Evolutionary conservation across 2,888 invertebrate species (phyloP).

Genomic region (Agrochola lota): DNA sequence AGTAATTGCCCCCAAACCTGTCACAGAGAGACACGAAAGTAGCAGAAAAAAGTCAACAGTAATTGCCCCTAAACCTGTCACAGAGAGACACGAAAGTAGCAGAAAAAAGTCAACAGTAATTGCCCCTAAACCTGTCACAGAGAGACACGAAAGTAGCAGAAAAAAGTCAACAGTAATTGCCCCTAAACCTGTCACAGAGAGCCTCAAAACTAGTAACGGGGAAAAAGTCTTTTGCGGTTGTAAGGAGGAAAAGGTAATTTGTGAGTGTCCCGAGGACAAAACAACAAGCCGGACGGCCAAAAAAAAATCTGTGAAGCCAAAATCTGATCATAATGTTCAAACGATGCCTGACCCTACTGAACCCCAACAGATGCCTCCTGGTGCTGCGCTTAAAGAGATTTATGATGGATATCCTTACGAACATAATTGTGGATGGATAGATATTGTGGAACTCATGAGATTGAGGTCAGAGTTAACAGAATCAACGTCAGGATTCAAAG

Average conservation of each 20-base stretch:
- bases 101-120: background rate
- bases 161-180: background rate
- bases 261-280: background rate
- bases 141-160: background rate
- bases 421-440: constrained; percentile 9
- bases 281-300: too few species aligned
- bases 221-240: background rate
- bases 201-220: background rate
- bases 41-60: background rate
- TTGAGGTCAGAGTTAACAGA: constrained; percentile 73
- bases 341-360: background rate
- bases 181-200: background rate
- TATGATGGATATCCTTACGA: constrained; percentile 2
- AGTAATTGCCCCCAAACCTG: background rate
- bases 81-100: background rate
- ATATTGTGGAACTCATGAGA: constrained; percentile 49
- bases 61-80: background rate
- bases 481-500: constrained; percentile 75
- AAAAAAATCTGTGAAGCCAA: background rate
- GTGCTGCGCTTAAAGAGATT: background rate
- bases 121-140: background rate
- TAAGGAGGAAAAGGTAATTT: background rate
- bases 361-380: background rate
- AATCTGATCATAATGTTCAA: background rate
- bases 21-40: background rate